Evolutionary conservation across 2,888 invertebrate species (phyloP), one percentile per base, ranked within the genome.

Genomic region (Drosophila recens): DNA sequence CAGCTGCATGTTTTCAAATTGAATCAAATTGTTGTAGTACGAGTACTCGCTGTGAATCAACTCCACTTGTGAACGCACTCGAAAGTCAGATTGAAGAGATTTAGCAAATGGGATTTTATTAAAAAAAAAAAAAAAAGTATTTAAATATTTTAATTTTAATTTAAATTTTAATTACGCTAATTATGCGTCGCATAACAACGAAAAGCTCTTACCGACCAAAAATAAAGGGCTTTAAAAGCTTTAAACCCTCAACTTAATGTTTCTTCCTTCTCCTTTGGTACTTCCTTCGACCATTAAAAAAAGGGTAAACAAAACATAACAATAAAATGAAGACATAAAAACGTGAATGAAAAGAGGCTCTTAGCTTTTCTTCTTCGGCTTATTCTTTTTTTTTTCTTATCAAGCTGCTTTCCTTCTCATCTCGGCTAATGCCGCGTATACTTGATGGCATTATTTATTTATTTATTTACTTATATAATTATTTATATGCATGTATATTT

Each of bases 241-340:
- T 54, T 33, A 43, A 38, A n/a, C 3, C n/a, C 3, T 38, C 5
- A 6, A 17, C 45, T 48, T 46, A 53, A 42, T 49, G 45, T 34
- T 10, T 13, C 38, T 20, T 23, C 30, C 17, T 15, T 10, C 20
- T 9, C 17, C 42, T n/a, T 10, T 38, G 4, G 0, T n/a, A 1
- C 23, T n/a, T 5, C 30, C 42, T 2, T 5, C 20, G 56, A 2
- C 23, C 52, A 52, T 57, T 40, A 54, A 57, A 46, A n/a, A 33
- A 72, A 59, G 38, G 74, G 48, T 57, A 63, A 57, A 30, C 42
- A 61, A 33, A 43, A 62, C 53, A 43, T 43, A 61, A 57, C 67
- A 78, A 78, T 78, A 78, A 75, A 78, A 75, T 78, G 11, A 52
- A 59, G 73, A 34, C 59, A 57, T 78, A 57, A 75, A 67, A 78